Evolutionary conservation across 2,797 vertebrate species (phyloP).

Genomic region (Anisognathus igniventris): DNA sequence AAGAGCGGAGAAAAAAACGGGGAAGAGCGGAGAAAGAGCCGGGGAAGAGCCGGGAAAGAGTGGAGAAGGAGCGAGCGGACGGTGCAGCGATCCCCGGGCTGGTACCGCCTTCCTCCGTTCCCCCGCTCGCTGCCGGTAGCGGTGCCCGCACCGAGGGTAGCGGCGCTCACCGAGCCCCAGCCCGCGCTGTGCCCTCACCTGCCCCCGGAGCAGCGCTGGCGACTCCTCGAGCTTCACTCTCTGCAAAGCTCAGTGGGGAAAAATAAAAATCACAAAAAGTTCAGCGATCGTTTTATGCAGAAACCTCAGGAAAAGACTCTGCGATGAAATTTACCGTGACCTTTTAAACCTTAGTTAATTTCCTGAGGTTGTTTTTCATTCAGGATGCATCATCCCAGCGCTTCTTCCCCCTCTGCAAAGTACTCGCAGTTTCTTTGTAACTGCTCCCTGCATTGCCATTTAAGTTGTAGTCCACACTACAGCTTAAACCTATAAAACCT

Average conservation of each 20-base stretch:
- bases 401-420: background rate
- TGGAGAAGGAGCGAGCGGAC: background rate
- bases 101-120: background rate
- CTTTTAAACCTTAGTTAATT: background rate
- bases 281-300: background rate
- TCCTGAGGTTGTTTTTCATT: background rate
- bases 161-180: background rate
- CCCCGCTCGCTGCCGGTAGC: background rate
- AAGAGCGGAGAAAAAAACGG: too few relatives aligned
- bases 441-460: background rate
- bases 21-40: background rate
- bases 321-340: background rate
- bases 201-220: background rate
- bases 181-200: background rate
- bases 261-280: rapidly evolving
- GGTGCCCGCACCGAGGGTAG: rapidly evolving
- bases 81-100: background rate
- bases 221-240: rapidly evolving
- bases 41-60: background rate
- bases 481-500: background rate
- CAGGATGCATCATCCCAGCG: background rate
- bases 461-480: rapidly evolving
- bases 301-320: background rate
- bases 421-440: background rate
- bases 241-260: rapidly evolving